These are phyloP conservation scores for Apteryx mantelli DNA, from an alignment of 2,113 vertebrate genomes.

Conservation along the genomic window DNA sequence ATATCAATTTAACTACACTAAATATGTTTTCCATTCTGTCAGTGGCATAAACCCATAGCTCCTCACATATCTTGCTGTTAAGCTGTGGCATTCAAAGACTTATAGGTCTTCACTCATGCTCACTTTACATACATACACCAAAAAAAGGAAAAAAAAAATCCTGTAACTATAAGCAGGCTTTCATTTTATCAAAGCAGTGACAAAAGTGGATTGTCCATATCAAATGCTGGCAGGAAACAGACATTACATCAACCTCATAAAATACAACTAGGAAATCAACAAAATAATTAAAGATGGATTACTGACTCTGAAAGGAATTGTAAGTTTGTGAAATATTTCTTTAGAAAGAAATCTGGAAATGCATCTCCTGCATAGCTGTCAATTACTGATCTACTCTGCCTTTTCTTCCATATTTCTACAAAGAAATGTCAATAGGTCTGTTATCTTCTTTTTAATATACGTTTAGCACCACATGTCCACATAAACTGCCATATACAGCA, in stretches of 20 bases:
- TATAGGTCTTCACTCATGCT: neutral
- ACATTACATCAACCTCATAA: conserved; percentile 71
- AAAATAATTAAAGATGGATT: conserved; percentile 80
- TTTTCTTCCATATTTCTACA: conserved; percentile 36
- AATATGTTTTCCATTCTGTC: neutral
- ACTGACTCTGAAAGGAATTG: conserved; percentile 62
- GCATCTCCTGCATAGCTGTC: conserved; percentile 62
- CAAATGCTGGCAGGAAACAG: conserved; percentile 75
- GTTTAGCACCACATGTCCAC: conserved; percentile 69
- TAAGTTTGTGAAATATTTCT: conserved; percentile 51
- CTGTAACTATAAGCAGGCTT: conserved; percentile 71
- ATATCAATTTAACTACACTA: neutral
- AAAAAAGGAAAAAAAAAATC: conserved; percentile 22
- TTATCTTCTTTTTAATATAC: conserved; percentile 68
- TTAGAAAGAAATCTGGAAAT: conserved; percentile 45
- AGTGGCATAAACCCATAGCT: neutral
- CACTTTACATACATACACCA: neutral
- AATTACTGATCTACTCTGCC: conserved; percentile 56
- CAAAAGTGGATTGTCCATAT: conserved; percentile 74
- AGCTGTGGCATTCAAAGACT: conserved; percentile 17
- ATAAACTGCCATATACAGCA: conserved; percentile 63
- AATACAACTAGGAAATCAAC: conserved; percentile 79
- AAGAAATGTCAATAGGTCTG: conserved; percentile 58
- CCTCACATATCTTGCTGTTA: neutral
- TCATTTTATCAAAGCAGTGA: conserved; percentile 67